Evolutionary conservation across 2,888 invertebrate genomes (phyloP).

Genomic region (Nomada ferruginata): DNA sequence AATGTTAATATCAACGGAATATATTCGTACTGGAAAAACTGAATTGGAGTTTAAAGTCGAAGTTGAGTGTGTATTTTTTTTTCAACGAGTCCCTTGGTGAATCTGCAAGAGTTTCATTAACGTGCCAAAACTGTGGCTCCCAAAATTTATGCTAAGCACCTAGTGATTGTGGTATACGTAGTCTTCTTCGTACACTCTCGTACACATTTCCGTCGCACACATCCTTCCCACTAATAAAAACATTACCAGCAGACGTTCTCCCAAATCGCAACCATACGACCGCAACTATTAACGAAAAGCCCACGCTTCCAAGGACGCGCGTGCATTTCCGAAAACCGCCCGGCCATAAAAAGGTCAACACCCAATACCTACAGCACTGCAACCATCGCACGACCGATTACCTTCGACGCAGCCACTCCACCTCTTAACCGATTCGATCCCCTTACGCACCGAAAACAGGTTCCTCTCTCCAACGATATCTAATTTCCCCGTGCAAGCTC

Average conservation of each 20-base stretch:
- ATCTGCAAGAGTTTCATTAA: too few species aligned
- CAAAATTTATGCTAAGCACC: too few species aligned
- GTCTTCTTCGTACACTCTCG: too few species aligned
- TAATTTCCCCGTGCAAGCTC: slow-evolving; percentile 29
- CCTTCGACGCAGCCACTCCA: background rate
- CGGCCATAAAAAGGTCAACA: too few species aligned
- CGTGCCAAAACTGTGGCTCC: too few species aligned
- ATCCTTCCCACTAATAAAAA: too few species aligned
- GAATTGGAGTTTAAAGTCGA: background rate
- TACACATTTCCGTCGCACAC: too few species aligned
- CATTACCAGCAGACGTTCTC: too few species aligned
- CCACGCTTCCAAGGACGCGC: background rate
- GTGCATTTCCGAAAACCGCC: background rate
- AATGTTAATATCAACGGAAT: background rate
- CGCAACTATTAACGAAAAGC: too few species aligned
- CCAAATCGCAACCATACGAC: too few species aligned
- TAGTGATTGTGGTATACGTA: too few species aligned
- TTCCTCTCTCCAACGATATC: slow-evolving; percentile 22
- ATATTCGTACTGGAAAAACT: background rate
- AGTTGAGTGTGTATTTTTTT: background rate
- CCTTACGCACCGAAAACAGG: slow-evolving; percentile 11
- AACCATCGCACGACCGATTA: slow-evolving; percentile 1
- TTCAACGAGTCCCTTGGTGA: too few species aligned
- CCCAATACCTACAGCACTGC: background rate
- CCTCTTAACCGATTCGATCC: slow-evolving; percentile 17